Evolutionary conservation across 2,113 vertebrate species (phyloP).

Genomic region (Rhinoderma darwinii): DNA sequence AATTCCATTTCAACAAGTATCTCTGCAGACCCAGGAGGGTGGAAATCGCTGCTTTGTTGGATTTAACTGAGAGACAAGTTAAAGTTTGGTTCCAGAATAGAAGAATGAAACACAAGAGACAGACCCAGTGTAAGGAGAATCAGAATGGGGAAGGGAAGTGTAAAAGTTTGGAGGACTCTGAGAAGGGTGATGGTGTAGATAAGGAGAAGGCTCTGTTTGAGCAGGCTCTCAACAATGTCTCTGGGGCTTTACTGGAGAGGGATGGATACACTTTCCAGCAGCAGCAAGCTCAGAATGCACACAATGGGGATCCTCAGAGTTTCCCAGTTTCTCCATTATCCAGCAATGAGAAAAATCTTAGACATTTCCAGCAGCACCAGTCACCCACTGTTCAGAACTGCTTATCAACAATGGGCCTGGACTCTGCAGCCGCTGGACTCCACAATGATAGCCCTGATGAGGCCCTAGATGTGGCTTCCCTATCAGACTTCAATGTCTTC

Average conservation of each 20-base stretch:
- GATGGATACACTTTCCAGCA: slow-evolving; percentile 90
- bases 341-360: slow-evolving; percentile 96
- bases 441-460: slow-evolving; percentile 86
- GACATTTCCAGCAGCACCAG: slow-evolving; percentile 90
- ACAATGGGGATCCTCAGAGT: slow-evolving; percentile 89
- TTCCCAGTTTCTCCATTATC: slow-evolving; percentile 83
- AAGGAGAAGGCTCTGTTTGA: slow-evolving; percentile 85
- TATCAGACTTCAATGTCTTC: slow-evolving; percentile 91
- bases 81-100: slow-evolving; percentile 99
- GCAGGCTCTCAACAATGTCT: slow-evolving; percentile 77
- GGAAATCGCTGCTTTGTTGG: slow-evolving; percentile 93
- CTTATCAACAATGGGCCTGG: slow-evolving; percentile 90
- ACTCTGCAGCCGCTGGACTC: slow-evolving; percentile 92
- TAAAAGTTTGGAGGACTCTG: slow-evolving; percentile 80
- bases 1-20: slow-evolving; percentile 99
- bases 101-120: slow-evolving; percentile 97
- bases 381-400: slow-evolving; percentile 91
- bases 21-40: slow-evolving; percentile 94
- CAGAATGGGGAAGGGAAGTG: slow-evolving; percentile 87
- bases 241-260: slow-evolving; percentile 85
- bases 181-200: slow-evolving; percentile 75
- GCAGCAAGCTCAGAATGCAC: slow-evolving; percentile 81
- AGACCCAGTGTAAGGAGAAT: slow-evolving; percentile 96
- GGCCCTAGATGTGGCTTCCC: slow-evolving; percentile 86
- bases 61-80: slow-evolving; percentile 96